These are phyloP conservation scores for Mastomys coucha DNA, from an alignment of 2,113 vertebrate species.

Conservation along the genomic window DNA sequence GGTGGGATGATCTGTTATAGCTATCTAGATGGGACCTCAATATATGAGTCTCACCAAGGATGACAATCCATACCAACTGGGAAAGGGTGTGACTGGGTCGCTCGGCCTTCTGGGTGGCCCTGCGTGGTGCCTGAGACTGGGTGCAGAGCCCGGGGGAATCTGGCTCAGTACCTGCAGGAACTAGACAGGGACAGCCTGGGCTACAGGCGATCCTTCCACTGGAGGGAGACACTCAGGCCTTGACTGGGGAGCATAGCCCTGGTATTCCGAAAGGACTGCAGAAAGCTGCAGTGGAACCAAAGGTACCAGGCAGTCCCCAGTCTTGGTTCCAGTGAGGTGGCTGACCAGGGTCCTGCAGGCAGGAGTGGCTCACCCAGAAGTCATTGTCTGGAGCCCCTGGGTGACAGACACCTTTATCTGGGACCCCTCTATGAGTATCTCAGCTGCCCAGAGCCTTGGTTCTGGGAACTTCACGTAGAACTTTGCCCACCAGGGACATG, in stretches of 20 bases:
- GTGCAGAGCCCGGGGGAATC: constrained; percentile 66
- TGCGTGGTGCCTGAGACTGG: neutral
- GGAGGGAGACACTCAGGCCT: constrained; percentile 80
- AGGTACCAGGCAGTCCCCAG: neutral
- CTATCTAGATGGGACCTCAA: neutral
- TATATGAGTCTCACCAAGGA: too few relatives aligned
- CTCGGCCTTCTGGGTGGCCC: neutral
- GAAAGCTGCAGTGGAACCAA: constrained; percentile 70
- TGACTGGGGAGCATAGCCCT: neutral
- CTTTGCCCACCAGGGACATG: neutral
- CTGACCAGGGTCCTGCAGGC: neutral
- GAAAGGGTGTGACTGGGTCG: neutral
- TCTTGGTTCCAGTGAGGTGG: constrained; percentile 55
- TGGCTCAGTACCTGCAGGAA: constrained; percentile 79
- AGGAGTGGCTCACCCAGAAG: neutral
- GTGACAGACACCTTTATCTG: neutral
- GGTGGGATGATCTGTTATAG: neutral
- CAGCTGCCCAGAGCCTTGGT: neutral
- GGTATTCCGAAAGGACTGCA: accelerated
- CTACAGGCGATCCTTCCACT: constrained; percentile 86
- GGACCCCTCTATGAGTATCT: neutral
- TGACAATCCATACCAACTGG: too few relatives aligned
- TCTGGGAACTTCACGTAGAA: neutral
- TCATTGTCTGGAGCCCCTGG: neutral
- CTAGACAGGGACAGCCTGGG: constrained; percentile 75